Conservation (phyloP, 2,888 invertebrate genomes). For the Coelinius sp. region DNA sequence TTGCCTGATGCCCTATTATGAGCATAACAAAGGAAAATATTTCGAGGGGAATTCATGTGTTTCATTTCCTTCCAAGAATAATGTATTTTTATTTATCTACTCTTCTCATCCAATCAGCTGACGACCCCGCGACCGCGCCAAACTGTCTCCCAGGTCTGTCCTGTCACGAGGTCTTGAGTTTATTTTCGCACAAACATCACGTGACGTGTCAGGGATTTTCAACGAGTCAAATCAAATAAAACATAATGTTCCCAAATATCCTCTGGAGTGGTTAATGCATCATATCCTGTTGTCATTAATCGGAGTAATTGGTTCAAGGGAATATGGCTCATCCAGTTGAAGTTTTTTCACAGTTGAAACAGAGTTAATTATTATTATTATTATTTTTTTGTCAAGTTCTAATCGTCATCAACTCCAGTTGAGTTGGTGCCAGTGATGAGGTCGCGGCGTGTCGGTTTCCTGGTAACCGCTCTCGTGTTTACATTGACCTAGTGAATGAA, state of each 20-base stretch:
- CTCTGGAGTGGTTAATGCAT: not conserved
- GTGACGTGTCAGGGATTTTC: not conserved
- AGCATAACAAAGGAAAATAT: not conserved
- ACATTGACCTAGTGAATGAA: constrained; percentile 8
- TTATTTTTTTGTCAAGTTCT: no score
- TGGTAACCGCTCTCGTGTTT: constrained; percentile 15
- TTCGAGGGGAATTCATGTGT: not conserved
- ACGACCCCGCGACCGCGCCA: constrained; percentile 11
- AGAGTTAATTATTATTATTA: no score
- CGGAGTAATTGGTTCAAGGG: no score
- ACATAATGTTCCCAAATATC: not conserved
- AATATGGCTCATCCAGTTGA: no score
- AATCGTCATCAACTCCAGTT: not conserved
- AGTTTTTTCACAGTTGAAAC: no score
- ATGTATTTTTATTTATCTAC: not conserved
- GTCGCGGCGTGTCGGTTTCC: not conserved
- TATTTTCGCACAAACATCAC: constrained; percentile 6
- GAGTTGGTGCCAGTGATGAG: not conserved
- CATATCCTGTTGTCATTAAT: no score
- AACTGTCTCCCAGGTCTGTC: constrained; percentile 13
- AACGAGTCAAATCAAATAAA: not conserved
- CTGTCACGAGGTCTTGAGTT: constrained; percentile 18
- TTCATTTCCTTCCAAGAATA: no score
- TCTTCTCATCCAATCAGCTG: not conserved
- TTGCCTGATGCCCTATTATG: not conserved